Percentiles rank a stretch among this genome's conserved stretches.
Evolutionary conservation across 2,797 vertebrate species (phyloP).

Genomic region (Enteromius mattozi): DNA sequence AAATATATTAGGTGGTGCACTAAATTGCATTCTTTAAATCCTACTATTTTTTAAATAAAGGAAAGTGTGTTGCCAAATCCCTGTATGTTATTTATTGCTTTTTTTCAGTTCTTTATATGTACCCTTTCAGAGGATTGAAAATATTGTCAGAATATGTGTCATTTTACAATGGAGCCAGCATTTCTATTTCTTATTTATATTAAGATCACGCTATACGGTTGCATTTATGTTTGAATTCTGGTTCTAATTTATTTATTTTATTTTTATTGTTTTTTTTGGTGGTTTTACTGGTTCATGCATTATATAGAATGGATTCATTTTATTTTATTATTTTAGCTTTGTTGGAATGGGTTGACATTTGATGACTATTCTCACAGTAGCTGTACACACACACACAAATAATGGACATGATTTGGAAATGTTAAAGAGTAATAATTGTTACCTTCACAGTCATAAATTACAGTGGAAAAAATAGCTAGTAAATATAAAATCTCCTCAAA

Average conservation of each 20-base stretch:
- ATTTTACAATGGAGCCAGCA: background rate
- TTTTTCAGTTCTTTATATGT: background rate
- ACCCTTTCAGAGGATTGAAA: background rate
- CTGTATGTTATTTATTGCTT: slow-evolving; percentile 29
- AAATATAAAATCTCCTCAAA: background rate
- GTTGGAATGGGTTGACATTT: background rate
- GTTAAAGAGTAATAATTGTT: no score
- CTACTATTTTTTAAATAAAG: slow-evolving; percentile 84
- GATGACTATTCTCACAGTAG: no score
- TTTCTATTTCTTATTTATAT: background rate
- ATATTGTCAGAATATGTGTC: background rate
- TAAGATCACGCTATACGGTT: background rate
- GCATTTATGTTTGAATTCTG: background rate
- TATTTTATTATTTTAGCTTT: background rate
- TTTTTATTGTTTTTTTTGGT: no score
- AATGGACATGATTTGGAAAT: no score
- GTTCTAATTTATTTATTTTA: background rate
- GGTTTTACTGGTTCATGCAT: no score
- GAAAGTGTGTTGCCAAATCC: slow-evolving; percentile 76
- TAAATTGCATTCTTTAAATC: slow-evolving; percentile 73
- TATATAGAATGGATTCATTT: no score
- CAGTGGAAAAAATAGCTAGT: no score
- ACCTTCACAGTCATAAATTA: no score
- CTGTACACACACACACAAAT: no score
- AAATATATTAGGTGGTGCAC: slow-evolving; percentile 77